These are phyloP conservation scores for Hephaestus fuliginosus DNA, from an alignment of 2,797 vertebrate genomes.

Conservation along the genomic window DNA sequence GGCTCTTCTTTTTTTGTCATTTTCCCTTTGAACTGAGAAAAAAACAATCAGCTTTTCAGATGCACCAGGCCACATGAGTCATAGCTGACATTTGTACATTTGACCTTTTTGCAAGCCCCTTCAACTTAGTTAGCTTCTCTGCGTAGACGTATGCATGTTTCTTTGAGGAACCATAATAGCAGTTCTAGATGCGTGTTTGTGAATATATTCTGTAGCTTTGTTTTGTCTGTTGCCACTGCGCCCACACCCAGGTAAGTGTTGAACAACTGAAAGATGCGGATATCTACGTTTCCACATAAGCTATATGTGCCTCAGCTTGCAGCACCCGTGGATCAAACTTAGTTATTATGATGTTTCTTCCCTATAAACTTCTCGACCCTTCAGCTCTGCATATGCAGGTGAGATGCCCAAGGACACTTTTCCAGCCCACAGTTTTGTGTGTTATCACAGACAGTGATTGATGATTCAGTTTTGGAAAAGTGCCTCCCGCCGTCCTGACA, in stretches of 20 bases:
- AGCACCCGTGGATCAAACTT: not conserved
- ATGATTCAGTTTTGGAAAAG: constrained; percentile 38
- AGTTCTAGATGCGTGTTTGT: not conserved
- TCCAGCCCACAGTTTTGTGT: constrained; percentile 12
- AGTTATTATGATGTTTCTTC: constrained; percentile 10
- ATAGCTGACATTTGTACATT: not conserved
- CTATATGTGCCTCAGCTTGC: not conserved
- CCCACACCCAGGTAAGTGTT: not conserved
- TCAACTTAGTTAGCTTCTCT: too few relatives aligned
- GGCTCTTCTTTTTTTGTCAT: not conserved
- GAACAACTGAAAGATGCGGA: not conserved
- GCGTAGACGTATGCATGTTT: not conserved
- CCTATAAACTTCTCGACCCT: not conserved
- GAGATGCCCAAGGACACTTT: constrained; percentile 40
- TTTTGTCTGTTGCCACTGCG: not conserved
- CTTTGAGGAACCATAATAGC: not conserved
- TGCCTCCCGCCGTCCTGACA: constrained; percentile 20
- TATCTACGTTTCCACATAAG: not conserved
- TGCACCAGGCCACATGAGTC: not conserved
- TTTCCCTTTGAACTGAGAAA: not conserved
- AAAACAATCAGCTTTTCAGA: not conserved
- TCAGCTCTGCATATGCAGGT: constrained; percentile 27
- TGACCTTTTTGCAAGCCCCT: not conserved
- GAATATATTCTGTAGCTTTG: not conserved
- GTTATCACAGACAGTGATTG: constrained; percentile 33